phyloP scores from a whole-genome alignment of 1,140 invertebrate species.

The Rhizoglyphus robini region DNA sequence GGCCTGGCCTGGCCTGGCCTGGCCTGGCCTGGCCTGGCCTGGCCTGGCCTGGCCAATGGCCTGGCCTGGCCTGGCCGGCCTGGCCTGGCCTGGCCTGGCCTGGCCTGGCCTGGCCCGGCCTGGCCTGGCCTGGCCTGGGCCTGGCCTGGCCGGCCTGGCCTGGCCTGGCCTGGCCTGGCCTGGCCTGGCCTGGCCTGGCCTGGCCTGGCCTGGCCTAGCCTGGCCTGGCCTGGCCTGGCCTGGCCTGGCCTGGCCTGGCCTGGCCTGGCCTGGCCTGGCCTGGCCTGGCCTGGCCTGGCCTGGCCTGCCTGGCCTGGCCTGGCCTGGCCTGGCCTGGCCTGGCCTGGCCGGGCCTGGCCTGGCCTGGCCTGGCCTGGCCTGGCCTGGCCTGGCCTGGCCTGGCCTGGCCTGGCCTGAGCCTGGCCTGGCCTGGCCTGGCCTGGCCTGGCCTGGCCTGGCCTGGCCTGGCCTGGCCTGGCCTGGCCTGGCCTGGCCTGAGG shows the following conservation, averaged over 20 bases:
- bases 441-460: conserved; percentile 22
- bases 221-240: conserved; percentile 27
- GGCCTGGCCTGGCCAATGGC: conserved; percentile 28
- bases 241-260: conserved; percentile 23
- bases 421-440: conserved; percentile 21
- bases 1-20: conserved; percentile 28
- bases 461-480: conserved; percentile 22
- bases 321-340: conserved; percentile 27
- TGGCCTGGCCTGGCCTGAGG: conserved; percentile 23
- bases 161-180: conserved; percentile 27
- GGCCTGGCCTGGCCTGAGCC: conserved; percentile 22
- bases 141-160: conserved; percentile 25
- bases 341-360: conserved; percentile 28
- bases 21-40: conserved; percentile 28
- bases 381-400: conserved; percentile 25
- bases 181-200: conserved; percentile 25
- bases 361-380: conserved; percentile 24
- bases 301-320: conserved; percentile 26
- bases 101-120: conserved; percentile 28
- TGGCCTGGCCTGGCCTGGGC: conserved; percentile 28
- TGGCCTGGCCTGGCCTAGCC: conserved; percentile 26
- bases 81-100: conserved; percentile 25
- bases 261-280: conserved; percentile 25
- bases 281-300: conserved; percentile 28
- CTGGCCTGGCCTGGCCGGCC: too few relatives aligned